phyloP scores from a whole-genome alignment of 2,888 invertebrate species.

The Lasioglossum vierecki region DNA sequence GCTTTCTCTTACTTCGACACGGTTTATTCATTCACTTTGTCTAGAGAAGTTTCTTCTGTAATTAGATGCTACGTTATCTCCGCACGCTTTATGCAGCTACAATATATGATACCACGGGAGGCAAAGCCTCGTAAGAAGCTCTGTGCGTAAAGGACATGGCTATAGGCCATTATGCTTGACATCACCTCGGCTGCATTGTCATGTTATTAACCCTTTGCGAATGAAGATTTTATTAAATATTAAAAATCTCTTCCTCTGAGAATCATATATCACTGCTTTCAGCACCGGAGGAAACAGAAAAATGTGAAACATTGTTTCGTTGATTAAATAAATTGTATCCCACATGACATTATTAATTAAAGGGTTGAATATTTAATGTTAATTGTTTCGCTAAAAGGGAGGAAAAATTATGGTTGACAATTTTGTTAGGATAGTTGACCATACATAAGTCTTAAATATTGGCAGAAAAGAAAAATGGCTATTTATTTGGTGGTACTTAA shows the following conservation, averaged over 20 bases:
- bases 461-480: too few species aligned
- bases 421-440: too few species aligned
- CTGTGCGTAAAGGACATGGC: neutral
- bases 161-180: constrained; percentile 2
- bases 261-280: neutral
- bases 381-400: neutral
- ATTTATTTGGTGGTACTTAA: neutral
- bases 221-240: neutral
- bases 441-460: too few species aligned
- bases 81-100: neutral
- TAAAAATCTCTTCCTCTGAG: neutral
- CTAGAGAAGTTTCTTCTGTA: neutral
- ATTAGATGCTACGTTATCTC: constrained; percentile 10
- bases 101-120: neutral
- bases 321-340: neutral
- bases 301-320: neutral
- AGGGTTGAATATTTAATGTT: neutral
- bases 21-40: constrained; percentile 13
- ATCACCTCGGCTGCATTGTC: neutral
- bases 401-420: too few species aligned
- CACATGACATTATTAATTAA: neutral
- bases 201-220: neutral
- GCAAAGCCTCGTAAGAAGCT: neutral
- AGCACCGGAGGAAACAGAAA: neutral
- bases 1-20: neutral